These are phyloP conservation scores for Ganaspis brasiliensis DNA, from an alignment of 2,888 invertebrate genomes.

Conservation along the genomic window DNA sequence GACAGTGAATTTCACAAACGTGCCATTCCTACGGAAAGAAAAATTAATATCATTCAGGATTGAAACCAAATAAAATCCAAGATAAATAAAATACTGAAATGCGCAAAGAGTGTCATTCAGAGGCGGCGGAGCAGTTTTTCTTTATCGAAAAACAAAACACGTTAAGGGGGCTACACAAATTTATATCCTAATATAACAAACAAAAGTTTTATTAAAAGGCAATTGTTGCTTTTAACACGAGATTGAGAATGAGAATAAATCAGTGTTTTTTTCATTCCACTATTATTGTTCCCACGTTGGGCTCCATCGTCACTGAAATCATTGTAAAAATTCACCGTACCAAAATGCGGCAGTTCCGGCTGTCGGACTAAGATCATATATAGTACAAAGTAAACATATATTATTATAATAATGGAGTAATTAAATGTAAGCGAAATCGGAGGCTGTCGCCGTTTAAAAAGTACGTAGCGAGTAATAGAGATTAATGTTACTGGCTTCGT, in stretches of 20 bases:
- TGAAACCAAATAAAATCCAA: slow-evolving; percentile 26
- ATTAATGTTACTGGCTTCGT: slow-evolving; percentile 55
- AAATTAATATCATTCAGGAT: slow-evolving; percentile 18
- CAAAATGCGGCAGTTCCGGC: slow-evolving; percentile 72
- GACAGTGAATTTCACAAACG: slow-evolving; percentile 41
- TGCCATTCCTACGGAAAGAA: slow-evolving; percentile 29
- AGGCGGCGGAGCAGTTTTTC: not conserved
- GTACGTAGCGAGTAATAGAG: slow-evolving; percentile 44
- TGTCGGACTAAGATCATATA: slow-evolving; percentile 79
- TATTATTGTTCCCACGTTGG: not conserved
- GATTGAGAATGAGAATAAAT: too few species aligned
- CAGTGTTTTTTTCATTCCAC: too few species aligned
- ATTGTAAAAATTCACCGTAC: slow-evolving; percentile 74
- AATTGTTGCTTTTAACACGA: too few species aligned
- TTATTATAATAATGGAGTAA: slow-evolving; percentile 77
- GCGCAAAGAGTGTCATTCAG: not conserved
- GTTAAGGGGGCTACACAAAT: not conserved
- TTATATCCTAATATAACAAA: not conserved
- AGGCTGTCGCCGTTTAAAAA: slow-evolving; percentile 33
- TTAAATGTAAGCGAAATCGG: slow-evolving; percentile 62
- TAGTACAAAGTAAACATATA: slow-evolving; percentile 81
- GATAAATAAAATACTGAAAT: slow-evolving; percentile 33
- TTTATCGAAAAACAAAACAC: not conserved
- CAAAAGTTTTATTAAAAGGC: too few species aligned
- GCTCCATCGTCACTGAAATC: slow-evolving; percentile 47